Conservation (phyloP, 2,888 invertebrate genomes). For the Apotomis betuletana region DNA sequence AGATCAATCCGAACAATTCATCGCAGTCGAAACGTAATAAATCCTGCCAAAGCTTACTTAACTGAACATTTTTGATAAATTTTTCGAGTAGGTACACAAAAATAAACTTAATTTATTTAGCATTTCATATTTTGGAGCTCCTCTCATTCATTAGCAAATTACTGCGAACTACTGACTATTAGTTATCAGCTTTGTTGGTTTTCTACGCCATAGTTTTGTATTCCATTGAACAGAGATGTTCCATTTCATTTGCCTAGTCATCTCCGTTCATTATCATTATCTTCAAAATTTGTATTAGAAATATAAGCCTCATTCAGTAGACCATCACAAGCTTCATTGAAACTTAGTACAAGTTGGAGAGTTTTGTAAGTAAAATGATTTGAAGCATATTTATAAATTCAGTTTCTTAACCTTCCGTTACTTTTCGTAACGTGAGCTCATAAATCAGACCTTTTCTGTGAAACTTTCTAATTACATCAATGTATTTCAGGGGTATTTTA, state of each 20-base stretch:
- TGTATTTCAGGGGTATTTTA: conserved; percentile 1
- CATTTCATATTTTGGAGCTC: background rate
- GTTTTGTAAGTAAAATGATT: background rate
- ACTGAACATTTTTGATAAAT: background rate
- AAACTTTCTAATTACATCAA: conserved; percentile 18
- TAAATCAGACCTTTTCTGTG: conserved; percentile 9
- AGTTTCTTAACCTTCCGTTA: background rate
- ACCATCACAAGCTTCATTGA: too few relatives aligned
- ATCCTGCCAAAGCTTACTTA: too few relatives aligned
- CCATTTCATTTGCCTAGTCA: background rate
- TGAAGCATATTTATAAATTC: conserved; percentile 4
- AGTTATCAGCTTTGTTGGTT: conserved; percentile 7
- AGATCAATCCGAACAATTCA: too few relatives aligned
- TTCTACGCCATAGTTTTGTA: background rate
- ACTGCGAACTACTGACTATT: conserved; percentile 14
- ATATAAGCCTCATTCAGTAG: too few relatives aligned
- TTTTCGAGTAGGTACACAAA: background rate
- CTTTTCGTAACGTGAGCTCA: background rate
- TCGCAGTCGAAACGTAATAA: too few relatives aligned
- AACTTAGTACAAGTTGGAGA: background rate
- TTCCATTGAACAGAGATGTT: background rate
- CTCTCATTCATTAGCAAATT: background rate
- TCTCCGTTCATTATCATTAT: background rate
- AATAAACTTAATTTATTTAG: background rate
- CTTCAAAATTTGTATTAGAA: background rate